These are phyloP conservation scores for Leucoraja erinaceus DNA, from an alignment of 2,113 vertebrate genomes.

Conservation along the genomic window DNA sequence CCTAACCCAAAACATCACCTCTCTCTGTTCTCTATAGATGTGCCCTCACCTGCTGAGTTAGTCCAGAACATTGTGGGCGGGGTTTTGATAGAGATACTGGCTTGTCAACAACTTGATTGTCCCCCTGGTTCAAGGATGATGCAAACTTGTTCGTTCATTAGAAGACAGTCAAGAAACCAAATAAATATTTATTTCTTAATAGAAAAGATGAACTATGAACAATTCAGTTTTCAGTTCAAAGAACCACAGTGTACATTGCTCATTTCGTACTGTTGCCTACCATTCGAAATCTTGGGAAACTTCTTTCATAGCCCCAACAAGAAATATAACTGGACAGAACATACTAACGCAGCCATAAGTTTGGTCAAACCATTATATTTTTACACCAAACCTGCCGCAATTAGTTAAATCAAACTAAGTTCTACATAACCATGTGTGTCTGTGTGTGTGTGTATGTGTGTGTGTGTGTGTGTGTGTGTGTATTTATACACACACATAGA, in stretches of 20 bases:
- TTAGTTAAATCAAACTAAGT: not conserved
- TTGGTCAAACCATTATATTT: not conserved
- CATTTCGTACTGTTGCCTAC: not conserved
- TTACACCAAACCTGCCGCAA: too few species aligned
- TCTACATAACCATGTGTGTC: not conserved
- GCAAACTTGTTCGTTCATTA: not conserved
- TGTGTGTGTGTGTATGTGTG: too few species aligned
- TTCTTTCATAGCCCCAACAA: not conserved
- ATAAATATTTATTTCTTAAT: slow-evolving; percentile 6
- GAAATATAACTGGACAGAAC: not conserved
- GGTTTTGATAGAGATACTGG: not conserved
- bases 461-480: too few species aligned
- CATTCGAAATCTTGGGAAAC: not conserved
- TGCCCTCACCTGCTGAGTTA: too few species aligned
- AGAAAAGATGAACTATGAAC: not conserved
- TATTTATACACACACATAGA: not conserved
- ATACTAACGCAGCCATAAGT: not conserved
- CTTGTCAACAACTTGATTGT: not conserved
- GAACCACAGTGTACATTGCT: not conserved
- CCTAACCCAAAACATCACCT: too few species aligned
- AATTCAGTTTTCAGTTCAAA: not conserved
- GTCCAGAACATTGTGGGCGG: too few species aligned
- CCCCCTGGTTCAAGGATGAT: not conserved
- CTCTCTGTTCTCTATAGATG: too few species aligned
- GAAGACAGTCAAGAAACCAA: not conserved